Conservation (phyloP, 2,797 vertebrate genomes). For the Ctenopoma multispine region DNA sequence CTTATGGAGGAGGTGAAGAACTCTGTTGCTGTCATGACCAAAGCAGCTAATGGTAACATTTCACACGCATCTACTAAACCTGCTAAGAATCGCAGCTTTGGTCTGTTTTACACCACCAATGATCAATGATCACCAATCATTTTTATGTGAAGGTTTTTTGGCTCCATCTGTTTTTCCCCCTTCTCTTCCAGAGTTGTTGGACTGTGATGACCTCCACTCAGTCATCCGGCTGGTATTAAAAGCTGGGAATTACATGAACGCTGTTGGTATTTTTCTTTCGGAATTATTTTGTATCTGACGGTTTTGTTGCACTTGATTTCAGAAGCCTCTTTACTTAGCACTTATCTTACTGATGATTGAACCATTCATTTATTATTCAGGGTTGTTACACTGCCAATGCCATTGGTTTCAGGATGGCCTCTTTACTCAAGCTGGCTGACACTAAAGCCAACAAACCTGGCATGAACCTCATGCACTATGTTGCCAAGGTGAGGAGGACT, state of each 20-base stretch:
- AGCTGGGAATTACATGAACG: slow-evolving; percentile 90
- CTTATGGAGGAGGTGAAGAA: slow-evolving; percentile 82
- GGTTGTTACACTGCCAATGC: slow-evolving; percentile 86
- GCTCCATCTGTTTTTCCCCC: slow-evolving; percentile 4
- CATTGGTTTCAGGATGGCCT: slow-evolving; percentile 87
- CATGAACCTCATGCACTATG: slow-evolving; percentile 90
- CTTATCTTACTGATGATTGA: neutral
- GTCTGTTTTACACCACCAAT: neutral
- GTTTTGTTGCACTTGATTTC: neutral
- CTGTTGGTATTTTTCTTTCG: slow-evolving; percentile 78
- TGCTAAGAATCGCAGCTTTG: neutral
- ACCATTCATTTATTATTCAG: slow-evolving; percentile 65
- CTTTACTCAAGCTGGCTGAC: slow-evolving; percentile 87
- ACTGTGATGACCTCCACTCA: slow-evolving; percentile 87
- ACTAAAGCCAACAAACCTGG: slow-evolving; percentile 89
- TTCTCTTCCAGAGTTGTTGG: slow-evolving; percentile 82
- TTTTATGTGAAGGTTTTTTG: neutral
- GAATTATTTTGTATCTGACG: neutral
- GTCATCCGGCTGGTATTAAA: slow-evolving; percentile 88
- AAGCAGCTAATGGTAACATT: slow-evolving; percentile 83
- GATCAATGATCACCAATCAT: neutral
- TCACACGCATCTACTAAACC: neutral
- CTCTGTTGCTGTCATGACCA: slow-evolving; percentile 81
- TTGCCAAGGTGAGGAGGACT: slow-evolving; percentile 84
- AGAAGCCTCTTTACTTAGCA: neutral